These are phyloP conservation scores for Pogonognathellus flavescens DNA, from an alignment of 1,140 invertebrate genomes.

Conservation along the genomic window DNA sequence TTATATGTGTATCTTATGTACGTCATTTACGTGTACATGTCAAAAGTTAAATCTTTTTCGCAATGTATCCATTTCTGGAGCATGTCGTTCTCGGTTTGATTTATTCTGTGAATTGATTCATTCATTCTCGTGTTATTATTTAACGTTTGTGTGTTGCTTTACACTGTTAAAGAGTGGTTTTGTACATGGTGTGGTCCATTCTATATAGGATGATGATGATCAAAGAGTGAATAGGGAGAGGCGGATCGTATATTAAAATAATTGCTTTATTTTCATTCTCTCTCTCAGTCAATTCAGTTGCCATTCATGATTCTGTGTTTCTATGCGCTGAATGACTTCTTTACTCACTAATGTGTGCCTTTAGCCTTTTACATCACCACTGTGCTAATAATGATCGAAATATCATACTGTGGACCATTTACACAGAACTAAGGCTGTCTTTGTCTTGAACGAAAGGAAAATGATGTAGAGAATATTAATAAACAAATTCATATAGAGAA, in stretches of 20 bases:
- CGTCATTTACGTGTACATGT: no score
- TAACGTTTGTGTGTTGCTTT: neutral
- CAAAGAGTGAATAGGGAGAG: conserved; percentile 9
- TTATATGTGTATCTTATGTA: no score
- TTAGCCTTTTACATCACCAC: no score
- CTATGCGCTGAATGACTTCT: no score
- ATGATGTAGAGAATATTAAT: no score
- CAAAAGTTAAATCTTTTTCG: no score
- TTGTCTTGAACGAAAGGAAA: no score
- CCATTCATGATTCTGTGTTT: neutral
- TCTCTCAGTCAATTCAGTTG: conserved; percentile 5
- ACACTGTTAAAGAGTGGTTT: neutral
- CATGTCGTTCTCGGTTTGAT: conserved; percentile 17
- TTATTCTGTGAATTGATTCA: neutral
- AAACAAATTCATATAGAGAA: no score
- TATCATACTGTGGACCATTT: no score
- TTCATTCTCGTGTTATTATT: conserved; percentile 13
- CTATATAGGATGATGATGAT: neutral
- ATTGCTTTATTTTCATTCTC: conserved; percentile 7
- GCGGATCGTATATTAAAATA: conserved; percentile 45
- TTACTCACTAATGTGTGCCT: no score
- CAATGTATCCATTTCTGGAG: neutral
- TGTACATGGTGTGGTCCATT: neutral
- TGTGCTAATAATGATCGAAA: no score
- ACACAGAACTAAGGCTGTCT: no score